A percentile compares a stretch with the other conserved stretches of the same genome.
phyloP scores from a whole-genome alignment of 2,888 invertebrate genomes.

The Thecophora atra region DNA sequence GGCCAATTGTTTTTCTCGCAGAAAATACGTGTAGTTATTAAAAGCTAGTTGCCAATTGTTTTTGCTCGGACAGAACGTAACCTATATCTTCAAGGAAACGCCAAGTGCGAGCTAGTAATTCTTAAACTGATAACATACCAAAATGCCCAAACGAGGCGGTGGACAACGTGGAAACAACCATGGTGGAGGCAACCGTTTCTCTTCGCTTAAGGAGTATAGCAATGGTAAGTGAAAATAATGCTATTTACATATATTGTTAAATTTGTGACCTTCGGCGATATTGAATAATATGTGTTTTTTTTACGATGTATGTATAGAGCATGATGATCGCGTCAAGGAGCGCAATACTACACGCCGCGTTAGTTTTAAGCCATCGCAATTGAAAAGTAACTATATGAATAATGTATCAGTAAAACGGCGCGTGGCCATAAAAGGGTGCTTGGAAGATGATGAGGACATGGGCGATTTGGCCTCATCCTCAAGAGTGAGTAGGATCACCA shows the following conservation, averaged over 20 bases:
- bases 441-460: constrained; percentile 65
- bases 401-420: constrained; percentile 47
- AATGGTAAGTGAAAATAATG: constrained; percentile 51
- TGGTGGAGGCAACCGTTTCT: constrained; percentile 51
- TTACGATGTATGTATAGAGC: constrained; percentile 44
- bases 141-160: constrained; percentile 54
- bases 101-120: too few relatives aligned
- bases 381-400: constrained; percentile 47
- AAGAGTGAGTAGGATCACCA: constrained; percentile 43
- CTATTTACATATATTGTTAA: background rate
- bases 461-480: constrained; percentile 50
- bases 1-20: too few relatives aligned
- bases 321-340: constrained; percentile 57
- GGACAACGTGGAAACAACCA: constrained; percentile 48
- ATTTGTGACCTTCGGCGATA: background rate
- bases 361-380: constrained; percentile 62
- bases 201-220: constrained; percentile 53
- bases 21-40: constrained; percentile 6
- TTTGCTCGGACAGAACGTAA: too few relatives aligned
- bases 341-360: constrained; percentile 62
- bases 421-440: constrained; percentile 50
- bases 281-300: constrained; percentile 38
- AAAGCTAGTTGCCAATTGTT: too few relatives aligned
- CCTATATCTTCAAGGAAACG: too few relatives aligned
- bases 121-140: constrained; percentile 18